Base-by-base conservation (phyloP, 1,140 invertebrate genomes). In the Formica selysi region DNA sequence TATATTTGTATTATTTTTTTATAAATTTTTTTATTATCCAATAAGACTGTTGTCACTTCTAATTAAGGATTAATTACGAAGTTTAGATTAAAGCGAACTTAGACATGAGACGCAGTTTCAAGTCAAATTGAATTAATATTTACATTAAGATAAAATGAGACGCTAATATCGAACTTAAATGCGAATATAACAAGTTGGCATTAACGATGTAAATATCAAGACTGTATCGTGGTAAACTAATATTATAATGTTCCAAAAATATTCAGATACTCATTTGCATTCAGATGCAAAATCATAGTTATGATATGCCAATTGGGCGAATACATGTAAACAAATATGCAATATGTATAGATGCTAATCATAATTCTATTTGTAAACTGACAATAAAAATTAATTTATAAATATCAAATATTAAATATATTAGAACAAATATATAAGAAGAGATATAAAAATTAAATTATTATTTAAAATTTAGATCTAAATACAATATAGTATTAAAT, bases 171-270 rank as follows among this genome's bases (percentile, higher is more conserved):
- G 22, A 29, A 29, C 5, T 51, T 59, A 79, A 78, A 26, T 8
- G 48, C 48, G 19, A 22, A 51, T 26, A 2, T 51, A 36, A 32
- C n/a, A 22, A 36, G 38, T 59, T 59, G 19, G 13, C 5, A 70
- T 68, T 68, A 41, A 51, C n/a, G 2, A 44, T n/a, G 8, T 59
- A 44, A 59, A 71, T 71, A 71, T 70, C 10, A 48, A 64, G 11
- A 51, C 32, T 48, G 3, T 32, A n/a, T 65, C 2, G 22, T 26
- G 8, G 2, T 13, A 36, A 79, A 67, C 19, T 38, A 38, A 67
- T 51, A 79, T 67, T 36, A 48, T 4, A 51, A n/a, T 36, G 29
- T 65, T 22, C 13, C 19, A 70, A 38, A 54, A 79, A 68, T 79
- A 79, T 19, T 67, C 13, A 51, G 48, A 79, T 38, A 54, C 3